Conservation (phyloP, 2,888 invertebrate genomes). For the Nomada goodeniana region DNA sequence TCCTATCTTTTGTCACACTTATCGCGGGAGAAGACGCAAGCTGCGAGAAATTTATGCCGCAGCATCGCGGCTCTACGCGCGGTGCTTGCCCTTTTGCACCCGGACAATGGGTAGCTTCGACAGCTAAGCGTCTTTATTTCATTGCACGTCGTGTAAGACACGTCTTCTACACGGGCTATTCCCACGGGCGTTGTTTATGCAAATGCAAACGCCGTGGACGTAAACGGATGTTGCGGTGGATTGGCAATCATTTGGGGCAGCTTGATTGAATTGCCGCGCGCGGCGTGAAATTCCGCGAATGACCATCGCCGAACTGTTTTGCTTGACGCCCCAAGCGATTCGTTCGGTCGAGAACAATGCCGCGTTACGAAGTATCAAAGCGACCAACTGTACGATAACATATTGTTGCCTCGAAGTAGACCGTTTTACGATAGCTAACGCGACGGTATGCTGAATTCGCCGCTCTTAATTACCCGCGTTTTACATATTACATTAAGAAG, state of each 20-base stretch:
- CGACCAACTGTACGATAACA: background rate
- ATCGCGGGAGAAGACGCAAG: slow-evolving; percentile 21
- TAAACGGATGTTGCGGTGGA: too few species aligned
- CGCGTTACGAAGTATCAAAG: slow-evolving; percentile 3
- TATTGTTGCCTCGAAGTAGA: background rate
- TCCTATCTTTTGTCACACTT: slow-evolving; percentile 60
- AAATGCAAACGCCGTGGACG: background rate
- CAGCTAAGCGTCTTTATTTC: slow-evolving; percentile 25
- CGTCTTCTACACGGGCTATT: background rate
- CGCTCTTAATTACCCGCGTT: background rate
- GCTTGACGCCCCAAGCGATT: background rate
- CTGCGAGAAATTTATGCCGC: slow-evolving; percentile 34
- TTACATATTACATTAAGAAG: too few species aligned
- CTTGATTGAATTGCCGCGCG: background rate
- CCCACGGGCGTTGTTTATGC: background rate
- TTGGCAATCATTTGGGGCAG: background rate
- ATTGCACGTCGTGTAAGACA: background rate
- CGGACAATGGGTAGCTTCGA: background rate
- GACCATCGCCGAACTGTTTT: background rate
- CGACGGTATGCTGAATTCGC: background rate
- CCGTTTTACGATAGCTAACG: background rate
- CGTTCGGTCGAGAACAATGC: background rate
- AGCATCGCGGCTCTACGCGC: slow-evolving; percentile 6
- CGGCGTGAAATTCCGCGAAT: background rate
- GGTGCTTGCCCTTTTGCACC: slow-evolving; percentile 7